phyloP scores from a whole-genome alignment of 1,140 invertebrate genomes.

The Oreohelix idahoensis region DNA sequence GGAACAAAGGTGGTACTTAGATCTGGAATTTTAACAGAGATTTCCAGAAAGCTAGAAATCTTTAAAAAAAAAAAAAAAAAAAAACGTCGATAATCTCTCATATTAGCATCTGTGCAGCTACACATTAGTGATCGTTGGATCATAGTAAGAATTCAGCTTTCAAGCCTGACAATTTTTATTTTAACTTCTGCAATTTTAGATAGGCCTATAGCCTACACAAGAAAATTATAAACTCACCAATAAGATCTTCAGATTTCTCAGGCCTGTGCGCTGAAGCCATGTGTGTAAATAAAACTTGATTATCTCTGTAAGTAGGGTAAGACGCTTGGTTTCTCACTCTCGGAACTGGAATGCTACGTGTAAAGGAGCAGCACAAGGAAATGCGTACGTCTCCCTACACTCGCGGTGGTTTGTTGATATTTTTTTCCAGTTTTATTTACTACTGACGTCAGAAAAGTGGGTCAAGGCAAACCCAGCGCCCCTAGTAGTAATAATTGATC shows the following conservation, averaged over 20 bases:
- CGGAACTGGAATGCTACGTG: neutral
- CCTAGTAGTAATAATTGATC: slow-evolving; percentile 15
- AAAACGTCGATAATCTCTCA: no score
- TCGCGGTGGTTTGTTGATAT: neutral
- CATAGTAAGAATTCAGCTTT: no score
- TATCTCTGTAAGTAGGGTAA: neutral
- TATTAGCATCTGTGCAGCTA: no score
- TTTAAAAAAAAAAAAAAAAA: no score
- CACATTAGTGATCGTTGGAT: no score
- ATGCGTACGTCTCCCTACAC: neutral
- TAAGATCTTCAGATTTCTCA: slow-evolving; percentile 2
- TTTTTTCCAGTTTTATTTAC: slow-evolving; percentile 5
- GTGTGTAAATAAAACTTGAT: neutral
- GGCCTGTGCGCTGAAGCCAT: neutral
- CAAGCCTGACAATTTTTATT: no score
- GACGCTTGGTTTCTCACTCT: neutral
- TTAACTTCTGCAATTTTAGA: no score
- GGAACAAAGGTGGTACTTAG: no score
- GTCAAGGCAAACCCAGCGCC: slow-evolving; percentile 15
- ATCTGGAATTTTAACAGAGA: no score
- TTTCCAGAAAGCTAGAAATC: no score
- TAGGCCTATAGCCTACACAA: no score
- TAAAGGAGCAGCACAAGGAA: neutral
- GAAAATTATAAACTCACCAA: neutral
- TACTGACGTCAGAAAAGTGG: neutral